phyloP scores from a whole-genome alignment of 1,140 invertebrate species.

The Calycopis cecrops region DNA sequence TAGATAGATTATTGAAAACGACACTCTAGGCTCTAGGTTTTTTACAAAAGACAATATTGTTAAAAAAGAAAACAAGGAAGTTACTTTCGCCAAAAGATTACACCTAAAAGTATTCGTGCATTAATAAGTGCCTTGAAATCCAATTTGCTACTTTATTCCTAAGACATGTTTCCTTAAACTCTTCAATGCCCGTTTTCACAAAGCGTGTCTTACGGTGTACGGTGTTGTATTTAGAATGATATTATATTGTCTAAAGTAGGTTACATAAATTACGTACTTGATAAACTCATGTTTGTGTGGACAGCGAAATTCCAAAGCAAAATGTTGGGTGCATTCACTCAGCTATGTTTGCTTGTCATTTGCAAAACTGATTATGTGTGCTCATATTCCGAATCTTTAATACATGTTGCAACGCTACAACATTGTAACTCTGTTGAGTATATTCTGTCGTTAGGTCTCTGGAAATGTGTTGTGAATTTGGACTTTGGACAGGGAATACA shows the following conservation, averaged over 20 bases:
- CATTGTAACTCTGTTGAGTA: no score
- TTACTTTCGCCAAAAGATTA: not conserved
- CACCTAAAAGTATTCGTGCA: not conserved
- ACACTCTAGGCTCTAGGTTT: no score
- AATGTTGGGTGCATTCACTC: conserved; percentile 9
- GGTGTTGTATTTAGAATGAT: not conserved
- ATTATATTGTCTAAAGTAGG: not conserved
- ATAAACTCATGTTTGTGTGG: conserved; percentile 5
- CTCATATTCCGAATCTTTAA: no score
- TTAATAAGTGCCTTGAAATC: conserved; percentile 4
- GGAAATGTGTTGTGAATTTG: no score
- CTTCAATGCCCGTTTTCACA: not conserved
- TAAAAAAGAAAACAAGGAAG: no score
- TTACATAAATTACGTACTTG: conserved; percentile 7
- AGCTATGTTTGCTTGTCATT: not conserved
- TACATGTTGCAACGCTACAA: no score
- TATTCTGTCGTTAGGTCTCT: no score
- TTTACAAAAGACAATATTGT: no score
- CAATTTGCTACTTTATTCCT: conserved; percentile 6
- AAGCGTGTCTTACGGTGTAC: not conserved
- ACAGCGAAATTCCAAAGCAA: conserved; percentile 5
- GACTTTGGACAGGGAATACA: no score
- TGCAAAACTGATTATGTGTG: not conserved
- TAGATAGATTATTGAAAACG: no score
- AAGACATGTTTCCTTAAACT: not conserved